Evolutionary conservation across 1,140 invertebrate genomes (phyloP).

Genomic region (Drosophila obscura): DNA sequence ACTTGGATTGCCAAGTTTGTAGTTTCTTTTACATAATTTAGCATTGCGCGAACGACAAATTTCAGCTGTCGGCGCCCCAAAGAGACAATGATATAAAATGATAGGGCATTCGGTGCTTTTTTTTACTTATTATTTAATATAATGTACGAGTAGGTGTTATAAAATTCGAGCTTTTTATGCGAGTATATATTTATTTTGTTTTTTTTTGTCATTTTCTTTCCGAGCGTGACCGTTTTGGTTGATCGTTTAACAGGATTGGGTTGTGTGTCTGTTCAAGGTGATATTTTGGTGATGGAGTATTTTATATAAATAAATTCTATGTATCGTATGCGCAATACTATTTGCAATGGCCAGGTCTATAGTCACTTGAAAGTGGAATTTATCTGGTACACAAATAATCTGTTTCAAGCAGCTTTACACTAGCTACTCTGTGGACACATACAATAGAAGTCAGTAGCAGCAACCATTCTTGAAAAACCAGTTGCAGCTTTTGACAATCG

Average conservation of each 20-base stretch:
- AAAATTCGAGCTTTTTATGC: slow-evolving; percentile 1
- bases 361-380: too few species aligned
- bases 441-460: neutral
- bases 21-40: slow-evolving; percentile 48
- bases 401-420: neutral
- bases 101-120: neutral
- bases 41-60: slow-evolving; percentile 38
- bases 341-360: too few species aligned
- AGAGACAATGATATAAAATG: slow-evolving; percentile 7
- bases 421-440: too few species aligned
- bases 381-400: too few species aligned
- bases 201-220: slow-evolving; percentile 25
- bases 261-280: slow-evolving; percentile 49
- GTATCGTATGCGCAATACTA: too few species aligned
- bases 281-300: neutral
- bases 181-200: slow-evolving; percentile 3
- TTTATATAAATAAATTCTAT: too few species aligned
- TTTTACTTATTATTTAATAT: slow-evolving; percentile 11
- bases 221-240: slow-evolving; percentile 44
- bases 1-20: slow-evolving; percentile 27
- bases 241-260: slow-evolving; percentile 29
- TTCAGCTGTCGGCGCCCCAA: slow-evolving; percentile 29
- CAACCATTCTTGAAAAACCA: slow-evolving; percentile 37
- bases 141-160: slow-evolving; percentile 47
- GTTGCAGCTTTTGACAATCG: slow-evolving; percentile 26